These are phyloP conservation scores for Argentina silus DNA, from an alignment of 2,797 vertebrate species.

Conservation along the genomic window DNA sequence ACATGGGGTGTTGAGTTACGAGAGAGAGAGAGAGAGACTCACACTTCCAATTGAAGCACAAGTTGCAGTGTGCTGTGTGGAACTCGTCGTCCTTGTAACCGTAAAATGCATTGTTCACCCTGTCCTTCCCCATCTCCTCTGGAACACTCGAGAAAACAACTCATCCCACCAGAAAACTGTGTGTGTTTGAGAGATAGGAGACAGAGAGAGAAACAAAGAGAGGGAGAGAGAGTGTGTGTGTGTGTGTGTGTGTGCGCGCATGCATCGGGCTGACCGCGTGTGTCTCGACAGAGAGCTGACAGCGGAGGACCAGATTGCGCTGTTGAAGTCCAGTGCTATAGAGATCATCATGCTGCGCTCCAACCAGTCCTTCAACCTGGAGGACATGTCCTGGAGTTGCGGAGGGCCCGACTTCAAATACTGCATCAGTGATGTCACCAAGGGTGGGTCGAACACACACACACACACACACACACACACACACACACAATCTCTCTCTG, in stretches of 20 bases:
- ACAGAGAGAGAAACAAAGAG: not conserved
- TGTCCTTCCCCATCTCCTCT: conserved; percentile 14
- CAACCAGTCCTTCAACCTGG: conserved; percentile 92
- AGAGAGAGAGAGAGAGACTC: not conserved
- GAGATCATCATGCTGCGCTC: conserved; percentile 98
- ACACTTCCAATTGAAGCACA: not conserved
- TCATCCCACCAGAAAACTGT: not conserved
- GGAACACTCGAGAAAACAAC: not conserved
- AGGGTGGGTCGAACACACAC: conserved; percentile 75
- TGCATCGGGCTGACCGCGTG: not conserved
- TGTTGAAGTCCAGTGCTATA: conserved; percentile 95
- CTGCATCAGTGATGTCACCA: conserved; percentile 86
- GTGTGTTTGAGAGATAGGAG: not conserved
- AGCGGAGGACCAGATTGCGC: conserved; percentile 94
- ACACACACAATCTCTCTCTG: not conserved
- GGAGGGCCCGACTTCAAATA: conserved; percentile 92
- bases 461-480: conserved; percentile 10
- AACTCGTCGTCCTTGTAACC: conserved; percentile 39
- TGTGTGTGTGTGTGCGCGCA: conserved; percentile 5
- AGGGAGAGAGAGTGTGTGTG: not conserved
- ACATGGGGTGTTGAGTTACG: not conserved
- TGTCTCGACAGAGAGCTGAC: conserved; percentile 84
- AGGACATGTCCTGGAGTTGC: conserved; percentile 97
- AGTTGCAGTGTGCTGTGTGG: not conserved
- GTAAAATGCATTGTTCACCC: conserved; percentile 24